phyloP scores from a whole-genome alignment of 1,140 invertebrate species.

The Drosophila grimshawi region DNA sequence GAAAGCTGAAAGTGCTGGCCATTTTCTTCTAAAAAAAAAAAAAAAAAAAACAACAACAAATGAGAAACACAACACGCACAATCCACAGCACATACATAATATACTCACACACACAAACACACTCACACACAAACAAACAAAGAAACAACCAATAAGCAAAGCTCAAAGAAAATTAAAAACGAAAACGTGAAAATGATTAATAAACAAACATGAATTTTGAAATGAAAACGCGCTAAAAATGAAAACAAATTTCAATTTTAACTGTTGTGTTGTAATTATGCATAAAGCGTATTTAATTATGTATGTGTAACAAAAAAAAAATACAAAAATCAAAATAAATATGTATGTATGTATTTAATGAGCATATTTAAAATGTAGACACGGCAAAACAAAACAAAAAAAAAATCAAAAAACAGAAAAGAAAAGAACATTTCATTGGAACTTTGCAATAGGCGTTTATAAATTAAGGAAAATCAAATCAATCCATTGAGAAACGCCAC shows the following conservation, averaged over 20 bases:
- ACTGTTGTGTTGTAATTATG: slow-evolving; percentile 84
- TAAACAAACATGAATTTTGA: slow-evolving; percentile 40
- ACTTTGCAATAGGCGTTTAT: slow-evolving; percentile 50
- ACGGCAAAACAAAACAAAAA: slow-evolving; percentile 50
- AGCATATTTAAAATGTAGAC: slow-evolving; percentile 69
- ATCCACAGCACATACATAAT: slow-evolving; percentile 41
- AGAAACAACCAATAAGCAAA: slow-evolving; percentile 55
- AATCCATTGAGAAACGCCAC: slow-evolving; percentile 43
- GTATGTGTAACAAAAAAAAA: slow-evolving; percentile 71
- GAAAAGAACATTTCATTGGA: slow-evolving; percentile 44
- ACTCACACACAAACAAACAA: slow-evolving; percentile 29
- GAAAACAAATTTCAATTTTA: slow-evolving; percentile 78
- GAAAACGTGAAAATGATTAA: slow-evolving; percentile 46
- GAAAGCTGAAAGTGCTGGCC: slow-evolving; percentile 81
- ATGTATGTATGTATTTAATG: slow-evolving; percentile 57
- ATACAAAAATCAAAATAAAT: slow-evolving; percentile 46
- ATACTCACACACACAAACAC: slow-evolving; percentile 47
- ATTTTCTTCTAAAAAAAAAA: slow-evolving; percentile 75
- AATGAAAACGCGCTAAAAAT: slow-evolving; percentile 48
- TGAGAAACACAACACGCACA: slow-evolving; percentile 43
- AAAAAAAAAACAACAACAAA: slow-evolving; percentile 43
- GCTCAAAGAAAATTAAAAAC: slow-evolving; percentile 55
- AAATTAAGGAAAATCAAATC: slow-evolving; percentile 34
- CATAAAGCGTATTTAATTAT: slow-evolving; percentile 82
- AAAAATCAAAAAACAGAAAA: slow-evolving; percentile 35